Evolutionary conservation across 1,140 invertebrate genomes (phyloP), one percentile per base, ranked within the genome.

Genomic region (Condylostylus longicornis): DNA sequence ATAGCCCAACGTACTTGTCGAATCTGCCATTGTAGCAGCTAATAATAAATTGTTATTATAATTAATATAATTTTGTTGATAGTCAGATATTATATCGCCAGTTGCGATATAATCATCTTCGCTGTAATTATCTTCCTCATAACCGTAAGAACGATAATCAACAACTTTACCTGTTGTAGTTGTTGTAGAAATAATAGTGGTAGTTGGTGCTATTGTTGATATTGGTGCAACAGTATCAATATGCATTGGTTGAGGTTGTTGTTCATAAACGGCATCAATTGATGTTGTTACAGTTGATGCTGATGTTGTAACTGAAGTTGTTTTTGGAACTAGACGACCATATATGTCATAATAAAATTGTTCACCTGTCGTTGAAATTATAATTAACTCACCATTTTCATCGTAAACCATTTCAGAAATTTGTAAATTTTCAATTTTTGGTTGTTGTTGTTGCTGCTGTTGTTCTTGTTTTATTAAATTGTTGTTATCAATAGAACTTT

Each of bases 61-160:
- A 19, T 39, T 34, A 33, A 22, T 34, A 20, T 39, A 34, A 25
- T 39, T 39, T 14, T 39, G 34, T 15, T 22, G 33, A 13, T 33
- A 10, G 8, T 39, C 21, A 22, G 17, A 30, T 5, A 19, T 41
- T 19, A 41, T 41, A 22, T 41, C 39, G 36, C 39, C 39, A 5
- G 39, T 41, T 5, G 39, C 39, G 5, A 41, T 41, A 30, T 41
- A 41, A 33, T 35, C 29, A 41, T 41, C 31, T 15, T 50, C 47
- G 30, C n/a, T 32, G 19, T 43, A 45, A 15, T 33, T 27, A 42
- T 44, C 51, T 15, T 45, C 45, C 22, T 43, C 34, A 33, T 29
- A 42, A 2, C 37, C 25, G 10, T 41, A 9, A 3, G 46, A 33
- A 27, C 33, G 37, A 38, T 39, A 39, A 33, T 39, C 38, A 6